Conservation (phyloP, 2,113 vertebrate species). For the Odontesthes bonariensis region DNA sequence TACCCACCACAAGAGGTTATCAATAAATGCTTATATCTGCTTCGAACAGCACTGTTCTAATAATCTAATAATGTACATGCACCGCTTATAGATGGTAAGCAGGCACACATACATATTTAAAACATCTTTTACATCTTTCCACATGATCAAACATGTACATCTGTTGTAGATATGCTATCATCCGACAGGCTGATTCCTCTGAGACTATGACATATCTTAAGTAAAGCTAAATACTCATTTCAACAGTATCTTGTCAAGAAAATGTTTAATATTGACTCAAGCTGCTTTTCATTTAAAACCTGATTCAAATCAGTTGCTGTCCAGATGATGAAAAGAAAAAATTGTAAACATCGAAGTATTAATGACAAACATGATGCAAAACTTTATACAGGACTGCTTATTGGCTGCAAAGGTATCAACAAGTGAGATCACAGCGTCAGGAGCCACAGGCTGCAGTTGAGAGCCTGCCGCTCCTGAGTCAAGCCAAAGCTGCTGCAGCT, state of each 20-base stretch:
- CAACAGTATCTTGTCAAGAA: not conserved
- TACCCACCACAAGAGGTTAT: no score
- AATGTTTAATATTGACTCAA: not conserved
- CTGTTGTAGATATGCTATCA: no score
- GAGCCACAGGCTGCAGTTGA: not conserved
- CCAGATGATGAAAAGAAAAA: not conserved
- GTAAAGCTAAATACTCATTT: conserved; percentile 12
- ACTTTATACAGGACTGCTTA: not conserved
- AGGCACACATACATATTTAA: no score
- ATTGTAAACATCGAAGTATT: not conserved
- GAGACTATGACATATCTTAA: conserved; percentile 2
- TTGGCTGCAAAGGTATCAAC: conserved; percentile 1
- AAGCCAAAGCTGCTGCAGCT: conserved; percentile 44
- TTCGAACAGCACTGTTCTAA: no score
- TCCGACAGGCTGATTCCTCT: not conserved
- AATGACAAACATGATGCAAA: not conserved
- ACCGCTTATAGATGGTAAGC: no score
- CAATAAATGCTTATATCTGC: no score
- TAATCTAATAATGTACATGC: no score
- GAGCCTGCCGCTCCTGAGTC: conserved; percentile 12
- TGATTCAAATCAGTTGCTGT: not conserved
- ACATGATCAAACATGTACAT: no score
- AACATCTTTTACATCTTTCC: no score
- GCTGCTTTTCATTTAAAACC: not conserved
- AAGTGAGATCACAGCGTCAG: not conserved